phyloP scores from a whole-genome alignment of 1,140 invertebrate genomes.

The Diorhabda sublineata region DNA sequence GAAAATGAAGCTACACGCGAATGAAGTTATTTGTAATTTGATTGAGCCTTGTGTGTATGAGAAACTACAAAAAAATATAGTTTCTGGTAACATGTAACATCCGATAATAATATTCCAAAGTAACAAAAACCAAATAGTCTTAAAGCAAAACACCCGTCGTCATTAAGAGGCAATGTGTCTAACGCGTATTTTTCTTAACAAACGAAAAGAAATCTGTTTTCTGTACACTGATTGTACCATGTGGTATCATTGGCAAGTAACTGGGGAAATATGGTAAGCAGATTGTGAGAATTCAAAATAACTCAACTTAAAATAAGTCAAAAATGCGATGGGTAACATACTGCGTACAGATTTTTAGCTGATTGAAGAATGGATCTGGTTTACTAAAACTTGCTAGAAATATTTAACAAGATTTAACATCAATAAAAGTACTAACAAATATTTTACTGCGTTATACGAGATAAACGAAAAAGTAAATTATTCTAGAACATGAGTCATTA shows the following conservation, averaged over 20 bases:
- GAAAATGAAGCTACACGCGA: too few relatives aligned
- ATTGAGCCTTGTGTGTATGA: too few relatives aligned
- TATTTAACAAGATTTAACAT: too few relatives aligned
- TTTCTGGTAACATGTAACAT: too few relatives aligned
- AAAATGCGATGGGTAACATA: constrained; percentile 31
- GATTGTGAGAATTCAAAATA: constrained; percentile 45
- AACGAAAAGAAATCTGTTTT: constrained; percentile 23
- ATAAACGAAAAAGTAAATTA: too few relatives aligned
- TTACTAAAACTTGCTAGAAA: too few relatives aligned
- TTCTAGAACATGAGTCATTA: too few relatives aligned
- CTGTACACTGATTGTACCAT: constrained; percentile 21
- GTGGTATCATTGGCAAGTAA: constrained; percentile 26
- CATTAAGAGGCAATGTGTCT: constrained; percentile 13
- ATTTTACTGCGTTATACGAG: too few relatives aligned
- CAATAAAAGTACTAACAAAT: too few relatives aligned
- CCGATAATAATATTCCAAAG: too few relatives aligned
- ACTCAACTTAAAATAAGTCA: constrained; percentile 43
- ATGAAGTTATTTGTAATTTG: too few relatives aligned
- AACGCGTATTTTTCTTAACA: constrained; percentile 13
- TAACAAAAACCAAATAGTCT: neutral
- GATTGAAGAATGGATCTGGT: neutral
- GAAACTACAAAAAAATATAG: too few relatives aligned
- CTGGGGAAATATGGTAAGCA: constrained; percentile 43
- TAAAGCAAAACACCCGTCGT: neutral
- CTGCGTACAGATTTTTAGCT: constrained; percentile 29